These are phyloP conservation scores for Anadara kagoshimensis DNA, from an alignment of 1,140 invertebrate genomes.

Conservation along the genomic window DNA sequence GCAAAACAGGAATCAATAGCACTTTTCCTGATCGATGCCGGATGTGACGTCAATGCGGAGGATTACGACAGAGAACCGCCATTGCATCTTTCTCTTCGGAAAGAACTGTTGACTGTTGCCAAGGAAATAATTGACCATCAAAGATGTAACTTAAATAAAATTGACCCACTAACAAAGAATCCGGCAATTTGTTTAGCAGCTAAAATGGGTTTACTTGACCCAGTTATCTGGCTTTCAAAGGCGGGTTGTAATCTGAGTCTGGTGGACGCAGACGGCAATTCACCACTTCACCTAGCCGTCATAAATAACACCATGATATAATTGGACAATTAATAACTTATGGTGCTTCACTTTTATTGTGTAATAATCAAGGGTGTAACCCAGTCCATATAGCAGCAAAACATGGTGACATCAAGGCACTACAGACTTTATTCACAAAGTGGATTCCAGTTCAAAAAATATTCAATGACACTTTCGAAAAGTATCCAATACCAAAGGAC, in stretches of 20 bases:
- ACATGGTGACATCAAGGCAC: constrained; percentile 12
- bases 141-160: constrained; percentile 33
- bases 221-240: constrained; percentile 26
- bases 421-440: constrained; percentile 20
- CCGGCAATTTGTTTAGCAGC: constrained; percentile 34
- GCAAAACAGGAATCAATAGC: constrained; percentile 28
- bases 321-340: constrained; percentile 13
- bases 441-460: constrained; percentile 22
- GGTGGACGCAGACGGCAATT: constrained; percentile 18
- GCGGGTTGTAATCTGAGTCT: constrained; percentile 24
- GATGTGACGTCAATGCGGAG: constrained; percentile 38
- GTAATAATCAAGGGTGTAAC: constrained; percentile 19
- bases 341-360: constrained; percentile 3
- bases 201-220: constrained; percentile 7
- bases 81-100: constrained; percentile 30
- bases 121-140: constrained; percentile 29
- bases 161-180: constrained; percentile 27
- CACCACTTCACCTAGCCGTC: constrained; percentile 28
- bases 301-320: constrained; percentile 12
- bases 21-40: constrained; percentile 29
- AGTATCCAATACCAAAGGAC: not conserved
- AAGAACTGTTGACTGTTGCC: constrained; percentile 30
- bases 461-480: not conserved
- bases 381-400: constrained; percentile 26
- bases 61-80: constrained; percentile 41